A percentile compares a stretch with the other conserved stretches of the same genome.
phyloP scores from a whole-genome alignment of 2,797 vertebrate species.

The Gymnoscopelus braueri region DNA sequence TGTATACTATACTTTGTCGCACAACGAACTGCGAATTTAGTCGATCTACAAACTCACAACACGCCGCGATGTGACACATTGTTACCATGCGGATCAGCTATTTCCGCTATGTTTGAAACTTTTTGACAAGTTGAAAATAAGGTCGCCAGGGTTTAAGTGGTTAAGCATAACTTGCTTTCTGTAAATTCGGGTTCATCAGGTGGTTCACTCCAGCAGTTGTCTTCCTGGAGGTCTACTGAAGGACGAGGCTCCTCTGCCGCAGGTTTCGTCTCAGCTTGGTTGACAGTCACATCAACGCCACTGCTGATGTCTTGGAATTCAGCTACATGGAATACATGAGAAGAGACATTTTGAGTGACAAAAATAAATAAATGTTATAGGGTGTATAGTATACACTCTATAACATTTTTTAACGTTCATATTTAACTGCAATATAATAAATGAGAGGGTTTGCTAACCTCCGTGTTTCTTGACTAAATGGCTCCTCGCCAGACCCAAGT shows the following conservation, averaged over 20 bases:
- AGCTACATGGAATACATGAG: neutral
- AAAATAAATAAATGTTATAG: no score
- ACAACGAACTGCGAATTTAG: no score
- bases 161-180: constrained; percentile 51
- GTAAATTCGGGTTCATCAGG: constrained; percentile 36
- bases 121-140: no score
- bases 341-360: neutral
- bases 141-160: neutral
- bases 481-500: constrained; percentile 57
- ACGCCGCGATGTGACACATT: no score
- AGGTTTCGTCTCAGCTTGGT: constrained; percentile 80
- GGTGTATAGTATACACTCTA: no score
- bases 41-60: no score
- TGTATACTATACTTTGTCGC: no score
- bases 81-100: no score
- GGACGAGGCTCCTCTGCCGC: constrained; percentile 79
- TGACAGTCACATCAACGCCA: constrained; percentile 79
- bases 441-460: constrained; percentile 44
- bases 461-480: constrained; percentile 68
- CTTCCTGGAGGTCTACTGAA: constrained; percentile 80
- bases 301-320: constrained; percentile 51
- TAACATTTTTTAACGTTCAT: no score
- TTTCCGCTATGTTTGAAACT: no score
- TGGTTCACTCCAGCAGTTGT: constrained; percentile 52
- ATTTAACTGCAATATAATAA: no score